Evolutionary conservation across 2,113 vertebrate genomes (phyloP).

Genomic region (Brachyhypopomus occidentalis): DNA sequence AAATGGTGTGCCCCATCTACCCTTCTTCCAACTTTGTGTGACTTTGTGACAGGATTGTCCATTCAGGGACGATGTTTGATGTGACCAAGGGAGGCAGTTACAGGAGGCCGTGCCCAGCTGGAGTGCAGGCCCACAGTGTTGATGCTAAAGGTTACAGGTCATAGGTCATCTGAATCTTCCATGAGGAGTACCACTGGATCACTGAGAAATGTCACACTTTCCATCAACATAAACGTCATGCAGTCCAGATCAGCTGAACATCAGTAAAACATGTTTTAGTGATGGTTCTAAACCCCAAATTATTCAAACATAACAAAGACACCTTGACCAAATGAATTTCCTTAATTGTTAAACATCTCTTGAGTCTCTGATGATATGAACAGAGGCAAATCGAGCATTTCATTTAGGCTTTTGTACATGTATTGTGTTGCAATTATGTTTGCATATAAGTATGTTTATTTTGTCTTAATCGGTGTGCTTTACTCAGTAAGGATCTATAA

Average conservation of each 20-base stretch:
- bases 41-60: background rate
- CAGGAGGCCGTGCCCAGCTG: slow-evolving; percentile 5
- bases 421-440: background rate
- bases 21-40: slow-evolving; percentile 47
- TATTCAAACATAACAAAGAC: too few species aligned
- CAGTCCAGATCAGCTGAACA: background rate
- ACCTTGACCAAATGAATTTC: too few species aligned
- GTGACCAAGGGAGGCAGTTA: slow-evolving; percentile 33
- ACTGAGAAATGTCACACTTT: background rate
- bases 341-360: too few species aligned
- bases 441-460: background rate
- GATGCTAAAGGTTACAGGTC: slow-evolving; percentile 36
- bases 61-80: slow-evolving; percentile 29
- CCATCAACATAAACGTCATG: background rate
- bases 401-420: background rate
- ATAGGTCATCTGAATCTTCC: background rate
- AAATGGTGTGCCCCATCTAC: slow-evolving; percentile 33
- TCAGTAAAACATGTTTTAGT: too few species aligned
- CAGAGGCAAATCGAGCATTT: background rate
- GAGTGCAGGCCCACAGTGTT: slow-evolving; percentile 27
- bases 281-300: too few species aligned
- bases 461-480: background rate
- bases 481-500: background rate
- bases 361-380: too few species aligned
- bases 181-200: slow-evolving; percentile 12